These are phyloP conservation scores for Iselma pallidipennis DNA, from an alignment of 2,888 invertebrate genomes.

Conservation along the genomic window DNA sequence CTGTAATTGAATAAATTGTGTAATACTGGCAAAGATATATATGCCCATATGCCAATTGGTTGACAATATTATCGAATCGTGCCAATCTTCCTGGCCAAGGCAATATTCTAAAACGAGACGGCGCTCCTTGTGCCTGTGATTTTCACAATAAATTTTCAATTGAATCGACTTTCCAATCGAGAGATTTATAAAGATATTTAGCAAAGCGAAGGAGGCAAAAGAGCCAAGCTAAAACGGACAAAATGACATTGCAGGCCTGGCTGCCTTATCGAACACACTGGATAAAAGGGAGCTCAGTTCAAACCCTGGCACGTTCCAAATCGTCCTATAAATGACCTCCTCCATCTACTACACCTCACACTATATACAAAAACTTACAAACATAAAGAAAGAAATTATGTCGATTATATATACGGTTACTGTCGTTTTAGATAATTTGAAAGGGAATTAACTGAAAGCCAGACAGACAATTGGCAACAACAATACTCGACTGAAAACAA, in stretches of 20 bases:
- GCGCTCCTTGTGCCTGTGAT: constrained; percentile 1
- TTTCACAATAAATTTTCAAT: constrained; percentile 23
- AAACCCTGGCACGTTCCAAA: background rate
- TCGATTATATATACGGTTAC: too few relatives aligned
- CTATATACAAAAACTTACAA: too few relatives aligned
- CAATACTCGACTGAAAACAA: background rate
- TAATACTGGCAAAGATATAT: background rate
- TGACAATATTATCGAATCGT: too few relatives aligned
- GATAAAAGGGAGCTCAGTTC: constrained; percentile 7
- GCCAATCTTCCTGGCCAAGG: background rate
- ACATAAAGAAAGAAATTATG: too few relatives aligned
- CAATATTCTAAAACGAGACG: background rate
- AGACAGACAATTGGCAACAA: too few relatives aligned
- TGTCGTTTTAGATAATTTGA: too few relatives aligned
- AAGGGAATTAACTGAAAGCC: background rate
- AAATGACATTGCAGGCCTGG: constrained; percentile 3
- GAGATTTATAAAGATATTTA: constrained; percentile 22
- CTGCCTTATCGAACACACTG: constrained; percentile 10
- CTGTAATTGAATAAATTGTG: too few relatives aligned
- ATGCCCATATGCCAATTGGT: too few relatives aligned
- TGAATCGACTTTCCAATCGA: constrained; percentile 11
- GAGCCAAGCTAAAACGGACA: background rate
- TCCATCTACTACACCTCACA: too few relatives aligned
- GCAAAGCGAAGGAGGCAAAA: constrained; percentile 3
- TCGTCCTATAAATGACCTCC: background rate